Evolutionary conservation across 2,797 vertebrate genomes (phyloP), one percentile per base, ranked within the genome.

Genomic region (Eulemur rubriventer): DNA sequence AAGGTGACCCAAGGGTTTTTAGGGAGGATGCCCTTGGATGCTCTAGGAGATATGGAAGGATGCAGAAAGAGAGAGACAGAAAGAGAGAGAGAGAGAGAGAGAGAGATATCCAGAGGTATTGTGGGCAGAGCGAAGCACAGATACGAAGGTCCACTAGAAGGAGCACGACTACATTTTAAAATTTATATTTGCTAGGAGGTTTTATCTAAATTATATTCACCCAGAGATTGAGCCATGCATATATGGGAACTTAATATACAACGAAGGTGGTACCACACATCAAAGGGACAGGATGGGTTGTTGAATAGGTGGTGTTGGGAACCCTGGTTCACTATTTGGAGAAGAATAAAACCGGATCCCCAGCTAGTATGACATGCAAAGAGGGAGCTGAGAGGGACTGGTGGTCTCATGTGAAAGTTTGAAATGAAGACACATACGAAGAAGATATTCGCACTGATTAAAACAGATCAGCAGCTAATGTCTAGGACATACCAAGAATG

Each of bases 1-100:
- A 72, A 89, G 30, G 89, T 94, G 92, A 94, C 73, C 55, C 26
- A 43, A 80, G 46, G 41, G 55, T 41, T 95, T 91, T 78, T 57
- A 72, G 55, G 55, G 72, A 80, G 28, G 38, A 30, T 91, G 38
- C 20, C 20, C 57, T 57, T 86, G 73, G 48, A 52, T 63, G 35
- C 12, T 46, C 61, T 52, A 55, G 52, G 50, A 76, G 26, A 22
- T 67, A 59, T 6, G 6, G 55, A 10, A 10, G 4, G 12, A 1
- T 7, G 6, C 38, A 20, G 6, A 57, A 17, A 10, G 55, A 52
- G 7, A 12, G 18, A 20, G 6, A 57, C 12, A 10, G 55, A 52
- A 5, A 12, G 18, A 1, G 0, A 18, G 26, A 1, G 28, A 35
- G 22, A 70, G 26, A 50, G 24, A 59, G 5, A n/a, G 9, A 84